These are phyloP conservation scores for Eremobia ochroleuca DNA, from an alignment of 2,888 invertebrate genomes.

Conservation along the genomic window DNA sequence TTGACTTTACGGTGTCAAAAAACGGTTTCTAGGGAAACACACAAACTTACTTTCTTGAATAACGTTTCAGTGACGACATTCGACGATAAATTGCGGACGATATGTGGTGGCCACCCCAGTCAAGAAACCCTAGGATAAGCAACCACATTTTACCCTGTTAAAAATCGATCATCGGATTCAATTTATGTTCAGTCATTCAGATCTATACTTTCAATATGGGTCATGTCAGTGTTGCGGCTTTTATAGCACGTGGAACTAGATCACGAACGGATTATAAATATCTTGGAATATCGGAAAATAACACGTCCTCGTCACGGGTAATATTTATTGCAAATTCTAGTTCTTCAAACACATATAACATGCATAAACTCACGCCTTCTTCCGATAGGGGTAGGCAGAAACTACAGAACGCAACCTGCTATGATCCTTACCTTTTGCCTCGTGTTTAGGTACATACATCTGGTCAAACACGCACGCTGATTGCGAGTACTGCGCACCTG, in stretches of 20 bases:
- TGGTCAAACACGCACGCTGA: background rate
- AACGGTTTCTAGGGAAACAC: background rate
- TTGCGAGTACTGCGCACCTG: background rate
- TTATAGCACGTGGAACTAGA: slow-evolving; percentile 14
- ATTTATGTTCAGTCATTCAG: slow-evolving; percentile 10
- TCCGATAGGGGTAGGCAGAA: background rate
- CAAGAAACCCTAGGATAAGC: background rate
- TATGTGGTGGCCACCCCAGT: background rate
- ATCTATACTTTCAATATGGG: slow-evolving; percentile 23
- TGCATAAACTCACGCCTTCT: background rate
- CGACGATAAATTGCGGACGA: background rate
- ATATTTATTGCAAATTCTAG: background rate
- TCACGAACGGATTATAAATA: slow-evolving; percentile 19
- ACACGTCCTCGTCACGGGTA: background rate
- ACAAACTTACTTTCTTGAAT: background rate
- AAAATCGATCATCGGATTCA: background rate
- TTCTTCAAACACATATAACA: background rate
- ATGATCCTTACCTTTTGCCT: background rate
- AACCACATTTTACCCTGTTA: background rate
- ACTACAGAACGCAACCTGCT: background rate
- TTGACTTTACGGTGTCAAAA: background rate
- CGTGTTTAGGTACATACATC: background rate
- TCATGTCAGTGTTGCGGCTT: slow-evolving; percentile 23
- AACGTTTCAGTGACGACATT: background rate
- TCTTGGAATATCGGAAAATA: slow-evolving; percentile 4